Base-by-base conservation (phyloP, 2,113 vertebrate species). In the Corydoras maculifer region DNA sequence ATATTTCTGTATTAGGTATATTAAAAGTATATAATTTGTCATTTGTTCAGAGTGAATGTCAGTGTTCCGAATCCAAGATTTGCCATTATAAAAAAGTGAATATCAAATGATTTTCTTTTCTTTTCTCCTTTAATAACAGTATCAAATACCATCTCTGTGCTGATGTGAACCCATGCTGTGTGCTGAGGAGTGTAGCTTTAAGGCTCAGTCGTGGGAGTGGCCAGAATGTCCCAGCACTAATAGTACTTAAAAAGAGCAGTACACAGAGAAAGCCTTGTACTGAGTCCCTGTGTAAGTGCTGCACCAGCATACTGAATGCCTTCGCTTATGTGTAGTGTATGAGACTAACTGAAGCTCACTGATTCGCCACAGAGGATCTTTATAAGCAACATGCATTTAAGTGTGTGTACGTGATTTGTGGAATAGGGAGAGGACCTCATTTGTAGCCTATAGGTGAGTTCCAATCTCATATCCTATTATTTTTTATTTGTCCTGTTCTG, bases 261-360 rank as follows among this genome's bases (percentile, higher is more conserved):
- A 50, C 65, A 75, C 69, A 77, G 69, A 69, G 61, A 63, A 51
- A 43, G 63, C 70, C 50, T 77, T 77, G 61, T 77, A 75, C 48
- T 70, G 70, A 77, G 64, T 18, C 57, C 63, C 61, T 59, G 63
- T 35, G 67, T 29, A 29, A 65, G 68, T 58, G 73, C 69, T 43
- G 69, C 31, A n/a, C 51, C 50, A 63, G 60, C 55, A 35, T 62
- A 3, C 57, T 75, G 78, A 75, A 68, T 67, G 69, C 65, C 31
- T 51, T 63, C 59, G 60, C 62, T 72, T 75, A 73, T 73, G 49
- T 32, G 9, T 62, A 58, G 35, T 18, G 54, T 67, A 68, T 49
- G 31, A 67, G 72, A 70, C 59, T 59, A 30, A 73, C 57, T 18
- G 25, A 71, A 59, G 29, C 49, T 29, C 70, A 31, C 29, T 63